phyloP scores from a whole-genome alignment of 2,888 invertebrate species.

The Gnatocerus cornutus region DNA sequence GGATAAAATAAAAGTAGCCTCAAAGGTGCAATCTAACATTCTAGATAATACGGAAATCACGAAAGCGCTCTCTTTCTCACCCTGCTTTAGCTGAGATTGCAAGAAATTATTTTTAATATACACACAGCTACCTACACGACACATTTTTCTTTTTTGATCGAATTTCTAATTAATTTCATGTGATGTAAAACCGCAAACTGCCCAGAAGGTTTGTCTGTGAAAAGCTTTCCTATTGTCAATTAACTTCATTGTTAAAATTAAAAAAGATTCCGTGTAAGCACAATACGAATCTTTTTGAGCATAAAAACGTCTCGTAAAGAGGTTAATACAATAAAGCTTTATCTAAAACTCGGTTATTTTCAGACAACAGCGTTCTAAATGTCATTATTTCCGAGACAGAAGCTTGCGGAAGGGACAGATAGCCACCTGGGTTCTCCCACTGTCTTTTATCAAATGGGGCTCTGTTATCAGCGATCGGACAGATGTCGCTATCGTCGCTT shows the following conservation, averaged over 20 bases:
- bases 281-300: slow-evolving; percentile 42
- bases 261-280: slow-evolving; percentile 30
- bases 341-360: slow-evolving; percentile 49
- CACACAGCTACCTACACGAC: not conserved
- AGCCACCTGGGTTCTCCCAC: slow-evolving; percentile 52
- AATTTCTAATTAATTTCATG: too few relatives aligned
- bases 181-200: too few relatives aligned
- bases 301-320: slow-evolving; percentile 49
- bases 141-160: too few relatives aligned
- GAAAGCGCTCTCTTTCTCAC: slow-evolving; percentile 37
- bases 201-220: too few relatives aligned
- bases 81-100: slow-evolving; percentile 6
- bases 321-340: slow-evolving; percentile 50
- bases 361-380: slow-evolving; percentile 48
- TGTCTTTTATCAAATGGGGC: slow-evolving; percentile 49
- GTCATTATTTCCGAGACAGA: slow-evolving; percentile 46
- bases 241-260: slow-evolving; percentile 28
- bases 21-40: slow-evolving; percentile 53
- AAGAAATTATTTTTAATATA: slow-evolving; percentile 7
- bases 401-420: slow-evolving; percentile 48
- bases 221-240: slow-evolving; percentile 24
- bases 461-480: slow-evolving; percentile 53
- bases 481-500: slow-evolving; percentile 52
- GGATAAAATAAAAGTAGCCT: slow-evolving; percentile 49
- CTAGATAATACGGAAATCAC: slow-evolving; percentile 52